Percentiles rank a stretch among this genome's conserved stretches.
These are phyloP conservation scores for Nomada flava DNA, from an alignment of 2,888 invertebrate species.

Conservation along the genomic window DNA sequence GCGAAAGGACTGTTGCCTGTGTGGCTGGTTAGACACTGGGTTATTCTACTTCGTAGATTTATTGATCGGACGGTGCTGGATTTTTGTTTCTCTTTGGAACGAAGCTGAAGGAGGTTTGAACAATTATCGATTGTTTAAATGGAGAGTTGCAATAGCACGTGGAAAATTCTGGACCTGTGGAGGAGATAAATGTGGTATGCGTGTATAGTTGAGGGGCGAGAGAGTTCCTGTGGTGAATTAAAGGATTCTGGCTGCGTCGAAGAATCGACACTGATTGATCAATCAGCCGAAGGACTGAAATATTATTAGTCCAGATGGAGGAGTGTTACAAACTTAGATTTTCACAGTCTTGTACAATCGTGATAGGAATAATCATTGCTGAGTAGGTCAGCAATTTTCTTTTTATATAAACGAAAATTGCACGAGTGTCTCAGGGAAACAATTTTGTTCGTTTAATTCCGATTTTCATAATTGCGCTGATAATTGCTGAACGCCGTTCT, in stretches of 20 bases:
- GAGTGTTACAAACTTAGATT: too few species aligned
- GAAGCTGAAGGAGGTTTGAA: neutral
- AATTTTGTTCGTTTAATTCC: neutral
- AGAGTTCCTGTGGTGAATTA: neutral
- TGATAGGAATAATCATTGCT: too few species aligned
- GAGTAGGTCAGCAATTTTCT: too few species aligned
- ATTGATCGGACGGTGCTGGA: neutral
- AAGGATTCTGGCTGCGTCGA: neutral
- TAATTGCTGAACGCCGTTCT: too few species aligned
- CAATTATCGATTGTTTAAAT: neutral
- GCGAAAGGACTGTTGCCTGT: conserved; percentile 5
- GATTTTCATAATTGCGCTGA: too few species aligned
- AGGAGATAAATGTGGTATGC: neutral
- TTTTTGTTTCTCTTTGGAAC: neutral
- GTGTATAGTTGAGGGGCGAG: neutral
- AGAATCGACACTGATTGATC: conserved; percentile 16
- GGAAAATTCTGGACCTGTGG: too few species aligned
- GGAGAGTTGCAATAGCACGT: too few species aligned
- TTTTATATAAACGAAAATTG: neutral
- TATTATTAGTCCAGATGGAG: too few species aligned
- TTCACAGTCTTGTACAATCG: too few species aligned
- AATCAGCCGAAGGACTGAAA: neutral
- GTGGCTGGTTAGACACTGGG: neutral
- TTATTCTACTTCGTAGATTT: neutral
- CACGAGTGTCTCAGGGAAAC: neutral